phyloP scores from a whole-genome alignment of 2,888 invertebrate species.

The Timema cristinae region DNA sequence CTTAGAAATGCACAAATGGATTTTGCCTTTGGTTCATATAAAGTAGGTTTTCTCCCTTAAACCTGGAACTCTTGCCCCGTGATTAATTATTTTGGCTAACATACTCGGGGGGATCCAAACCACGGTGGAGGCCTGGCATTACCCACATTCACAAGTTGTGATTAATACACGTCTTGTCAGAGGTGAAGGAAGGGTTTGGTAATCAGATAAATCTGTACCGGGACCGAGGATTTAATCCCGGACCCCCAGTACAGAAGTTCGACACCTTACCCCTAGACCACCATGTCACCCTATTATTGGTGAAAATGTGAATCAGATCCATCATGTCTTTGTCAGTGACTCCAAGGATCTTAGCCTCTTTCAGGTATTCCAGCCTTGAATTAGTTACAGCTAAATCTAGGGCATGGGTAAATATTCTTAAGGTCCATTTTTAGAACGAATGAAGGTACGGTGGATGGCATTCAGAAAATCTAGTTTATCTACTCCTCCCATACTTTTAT shows the following conservation, averaged over 20 bases:
- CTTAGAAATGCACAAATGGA: neutral
- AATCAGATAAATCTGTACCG: too few relatives aligned
- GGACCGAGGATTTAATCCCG: neutral
- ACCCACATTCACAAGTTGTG: neutral
- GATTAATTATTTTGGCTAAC: neutral
- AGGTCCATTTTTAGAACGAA: constrained; percentile 30
- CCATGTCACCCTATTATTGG: neutral
- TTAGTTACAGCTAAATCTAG: constrained; percentile 29
- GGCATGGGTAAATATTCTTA: constrained; percentile 29
- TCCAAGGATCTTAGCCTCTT: neutral
- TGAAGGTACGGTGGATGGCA: constrained; percentile 27
- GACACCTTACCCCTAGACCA: neutral
- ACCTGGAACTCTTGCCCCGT: neutral
- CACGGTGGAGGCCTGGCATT: too few relatives aligned
- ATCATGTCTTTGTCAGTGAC: neutral
- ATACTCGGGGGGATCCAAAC: neutral
- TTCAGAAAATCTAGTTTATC: constrained; percentile 32
- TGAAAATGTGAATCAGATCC: neutral
- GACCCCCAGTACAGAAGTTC: neutral
- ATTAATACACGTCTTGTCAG: too few relatives aligned
- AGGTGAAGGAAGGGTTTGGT: too few relatives aligned
- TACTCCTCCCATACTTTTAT: constrained; percentile 34
- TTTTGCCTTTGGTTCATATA: neutral
- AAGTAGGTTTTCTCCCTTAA: neutral
- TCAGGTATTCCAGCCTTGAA: constrained; percentile 29